Evolutionary conservation across 2,113 vertebrate species (phyloP), one percentile per base, ranked within the genome.

Genomic region (Lepus europaeus): DNA sequence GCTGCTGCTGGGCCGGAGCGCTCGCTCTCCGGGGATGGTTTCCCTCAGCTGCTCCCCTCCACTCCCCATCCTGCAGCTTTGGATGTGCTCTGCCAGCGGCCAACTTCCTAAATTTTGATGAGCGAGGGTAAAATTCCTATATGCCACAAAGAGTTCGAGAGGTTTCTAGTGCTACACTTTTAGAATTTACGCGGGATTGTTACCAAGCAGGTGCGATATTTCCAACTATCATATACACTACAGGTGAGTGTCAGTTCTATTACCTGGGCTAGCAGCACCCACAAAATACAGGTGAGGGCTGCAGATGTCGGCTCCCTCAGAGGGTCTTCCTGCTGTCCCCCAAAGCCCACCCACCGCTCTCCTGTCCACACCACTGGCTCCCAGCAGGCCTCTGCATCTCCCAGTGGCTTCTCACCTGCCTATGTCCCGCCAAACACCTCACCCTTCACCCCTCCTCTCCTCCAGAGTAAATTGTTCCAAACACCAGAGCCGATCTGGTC

Each of bases 121-220:
- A 88, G 63, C 12, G 1, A 93, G 39, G 16, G 76, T 82, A 82
- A 92, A 82, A 59, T 66, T 74, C 81, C 33, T 36, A 68, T 36
- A 85, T 19, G 45, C 27, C 70, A 64, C 33, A 53, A 92, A 87
- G 59, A 36, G 87, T 80, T 96, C 95, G 76, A 80, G 39, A 69
- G 87, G 83, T 91, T 86, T 95, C 83, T 74, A 90, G 69, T 82
- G 70, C 78, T 88, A 82, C 33, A 69, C 74, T 96, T 93, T 53
- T n/a, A 93, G 87, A 89, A 76, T 94, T 91, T 94, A 89, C 49
- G 70, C 86, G 74, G 25, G 74, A 93, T 70, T 70, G 72, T 9
- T 72, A 91, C 79, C 94, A 96, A 92, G 31, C 87, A 93, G 59
- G 39, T 90, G 78, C 76, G 93, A 68, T 64, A 74, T 94, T 96